Evolutionary conservation across 1,140 invertebrate genomes (phyloP), one percentile per base, ranked within the genome.

Genomic region (Cepaea nemoralis): DNA sequence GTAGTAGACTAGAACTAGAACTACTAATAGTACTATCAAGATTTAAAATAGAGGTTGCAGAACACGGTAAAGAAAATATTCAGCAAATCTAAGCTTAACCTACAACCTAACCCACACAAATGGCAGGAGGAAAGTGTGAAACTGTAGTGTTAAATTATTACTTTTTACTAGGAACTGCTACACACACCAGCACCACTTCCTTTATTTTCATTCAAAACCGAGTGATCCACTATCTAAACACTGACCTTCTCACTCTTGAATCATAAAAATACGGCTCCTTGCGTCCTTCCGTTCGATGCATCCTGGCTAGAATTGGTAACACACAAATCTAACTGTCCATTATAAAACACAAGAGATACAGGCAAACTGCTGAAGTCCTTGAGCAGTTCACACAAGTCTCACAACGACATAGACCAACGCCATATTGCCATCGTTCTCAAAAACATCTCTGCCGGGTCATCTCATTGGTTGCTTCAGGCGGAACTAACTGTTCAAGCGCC

Each of bases 251-350:
- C 39, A 80, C 78, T 42, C 69, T 71, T 39, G 78, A 33, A 80
- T 80, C 78, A 59, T 80, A 80, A 39, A 80, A 80, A 31, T 80
- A 80, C 8, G 78, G 78, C 48, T 80, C 78, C 31, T 50, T 80
- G 45, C 78, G 67, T n/a, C 78, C 67, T 35, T 80, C 78, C 27
- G 69, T 80, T 73, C 39, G 39, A 71, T 71, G 35, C 78, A 80
- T 80, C 45, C 31, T 79, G 45, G 10, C 5, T 55, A 6, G 33
- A 55, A 63, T 27, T 63, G 12, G 2, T 3, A 63, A 0, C 6
- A 31, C 59, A 2, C n/a, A 63, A 22, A 31, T 63, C 33, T 63
- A 63, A 63, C 2, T 63, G 59, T 63, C 59, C 27, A 63, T 63
- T 63, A 63, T 63, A 63, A 27, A 63, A 14, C 27, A 31, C 59